Percentiles rank a stretch among this genome's conserved stretches.
Conservation (phyloP, 1,140 invertebrate genomes). For the Thaumetopoea pityocampa region DNA sequence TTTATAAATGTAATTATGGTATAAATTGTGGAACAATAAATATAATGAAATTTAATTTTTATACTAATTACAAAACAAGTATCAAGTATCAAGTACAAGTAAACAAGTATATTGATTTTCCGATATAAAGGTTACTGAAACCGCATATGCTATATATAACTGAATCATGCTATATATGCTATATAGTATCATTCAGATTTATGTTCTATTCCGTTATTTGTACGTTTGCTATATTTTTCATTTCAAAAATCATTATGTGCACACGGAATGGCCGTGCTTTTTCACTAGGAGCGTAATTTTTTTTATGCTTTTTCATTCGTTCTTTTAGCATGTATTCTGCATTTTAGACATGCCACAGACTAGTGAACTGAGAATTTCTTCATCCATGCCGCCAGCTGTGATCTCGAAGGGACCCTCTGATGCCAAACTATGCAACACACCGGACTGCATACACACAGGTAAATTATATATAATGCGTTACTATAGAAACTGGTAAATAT, state of each 20-base stretch:
- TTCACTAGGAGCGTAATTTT: neutral
- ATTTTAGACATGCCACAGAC: slow-evolving; percentile 61
- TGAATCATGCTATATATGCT: no score
- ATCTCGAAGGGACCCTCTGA: slow-evolving; percentile 32
- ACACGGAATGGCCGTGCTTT: neutral
- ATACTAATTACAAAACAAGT: no score
- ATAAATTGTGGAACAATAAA: no score
- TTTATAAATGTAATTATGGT: no score
- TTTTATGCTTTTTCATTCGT: neutral
- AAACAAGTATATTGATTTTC: no score
- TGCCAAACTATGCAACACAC: slow-evolving; percentile 75
- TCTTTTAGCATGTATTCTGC: slow-evolving; percentile 24
- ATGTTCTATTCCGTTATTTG: no score
- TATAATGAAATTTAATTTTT: no score
- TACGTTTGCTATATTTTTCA: neutral
- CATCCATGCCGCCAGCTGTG: slow-evolving; percentile 45
- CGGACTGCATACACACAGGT: slow-evolving; percentile 83
- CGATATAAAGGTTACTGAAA: no score
- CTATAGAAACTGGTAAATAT: neutral
- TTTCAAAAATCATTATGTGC: neutral
- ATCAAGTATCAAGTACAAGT: no score
- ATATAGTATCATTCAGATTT: no score
- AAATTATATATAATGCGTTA: slow-evolving; percentile 1
- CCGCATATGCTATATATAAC: no score
- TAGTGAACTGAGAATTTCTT: slow-evolving; percentile 55